phyloP scores from a whole-genome alignment of 2,888 invertebrate species.

The Beris morrisii region DNA sequence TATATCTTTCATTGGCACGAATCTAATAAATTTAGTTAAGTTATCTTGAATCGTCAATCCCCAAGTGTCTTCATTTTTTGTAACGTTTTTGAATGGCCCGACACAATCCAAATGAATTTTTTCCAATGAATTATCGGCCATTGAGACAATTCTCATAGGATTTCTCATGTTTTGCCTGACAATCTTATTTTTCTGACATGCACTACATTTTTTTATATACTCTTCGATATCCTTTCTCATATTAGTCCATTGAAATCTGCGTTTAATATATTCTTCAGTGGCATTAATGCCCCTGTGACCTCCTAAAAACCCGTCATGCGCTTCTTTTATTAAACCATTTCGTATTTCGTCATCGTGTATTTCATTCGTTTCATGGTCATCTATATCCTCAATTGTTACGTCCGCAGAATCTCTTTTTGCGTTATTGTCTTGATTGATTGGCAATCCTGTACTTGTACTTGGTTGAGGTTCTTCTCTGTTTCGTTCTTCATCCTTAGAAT shows the following conservation, averaged over 20 bases:
- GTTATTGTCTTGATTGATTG: too few relatives aligned
- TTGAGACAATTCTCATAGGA: background rate
- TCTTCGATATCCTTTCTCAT: slow-evolving; percentile 1
- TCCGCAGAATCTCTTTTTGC: background rate
- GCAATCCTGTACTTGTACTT: too few relatives aligned
- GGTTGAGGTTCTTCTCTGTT: too few relatives aligned
- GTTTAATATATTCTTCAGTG: background rate
- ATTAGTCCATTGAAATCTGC: background rate
- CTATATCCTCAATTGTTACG: background rate
- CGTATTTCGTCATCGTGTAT: background rate
- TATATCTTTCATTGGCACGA: background rate
- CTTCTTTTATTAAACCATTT: background rate
- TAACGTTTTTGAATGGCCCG: background rate
- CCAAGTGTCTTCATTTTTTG: too few relatives aligned
- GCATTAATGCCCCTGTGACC: background rate
- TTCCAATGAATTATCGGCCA: background rate
- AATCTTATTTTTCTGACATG: background rate
- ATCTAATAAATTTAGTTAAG: too few relatives aligned
- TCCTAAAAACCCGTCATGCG: background rate
- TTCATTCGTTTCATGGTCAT: background rate
- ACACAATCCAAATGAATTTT: background rate
- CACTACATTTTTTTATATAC: background rate
- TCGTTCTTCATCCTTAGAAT: too few relatives aligned
- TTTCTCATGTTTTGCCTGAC: background rate
- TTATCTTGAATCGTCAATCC: background rate